These are phyloP conservation scores for Graptemys geographica DNA, from an alignment of 2,797 vertebrate species.

Conservation along the genomic window DNA sequence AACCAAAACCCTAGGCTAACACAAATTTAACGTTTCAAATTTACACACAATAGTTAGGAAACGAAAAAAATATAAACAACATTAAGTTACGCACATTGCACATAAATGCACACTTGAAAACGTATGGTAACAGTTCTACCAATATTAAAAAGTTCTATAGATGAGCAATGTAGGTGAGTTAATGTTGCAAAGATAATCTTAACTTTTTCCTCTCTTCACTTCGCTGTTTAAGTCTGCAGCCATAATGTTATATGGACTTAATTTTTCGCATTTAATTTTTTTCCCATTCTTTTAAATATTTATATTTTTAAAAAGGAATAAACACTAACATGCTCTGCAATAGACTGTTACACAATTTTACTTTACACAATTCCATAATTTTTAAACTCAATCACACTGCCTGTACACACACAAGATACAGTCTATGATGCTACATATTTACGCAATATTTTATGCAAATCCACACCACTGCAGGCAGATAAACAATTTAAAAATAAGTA, in stretches of 20 bases:
- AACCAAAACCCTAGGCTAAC: neutral
- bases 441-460: conserved; percentile 50
- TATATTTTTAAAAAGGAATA: conserved; percentile 12
- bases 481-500: conserved; percentile 53
- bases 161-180: neutral
- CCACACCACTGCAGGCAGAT: conserved; percentile 4
- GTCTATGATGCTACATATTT: conserved; percentile 33
- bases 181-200: conserved; percentile 21
- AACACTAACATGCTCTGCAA: conserved; percentile 5
- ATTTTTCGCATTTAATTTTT: neutral
- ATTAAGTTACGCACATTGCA: neutral
- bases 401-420: conserved; percentile 1
- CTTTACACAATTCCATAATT: conserved; percentile 39
- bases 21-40: neutral
- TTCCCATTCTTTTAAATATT: neutral
- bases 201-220: conserved; percentile 26
- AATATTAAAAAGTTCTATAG: neutral
- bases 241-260: neutral
- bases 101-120: neutral
- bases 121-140: neutral
- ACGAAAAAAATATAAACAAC: neutral
- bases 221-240: neutral
- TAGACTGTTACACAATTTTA: conserved; percentile 31
- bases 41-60: neutral
- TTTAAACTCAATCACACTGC: conserved; percentile 34